Base-by-base conservation (phyloP, 92 coral and sea anemone species). In the Porites evermanni region DNA sequence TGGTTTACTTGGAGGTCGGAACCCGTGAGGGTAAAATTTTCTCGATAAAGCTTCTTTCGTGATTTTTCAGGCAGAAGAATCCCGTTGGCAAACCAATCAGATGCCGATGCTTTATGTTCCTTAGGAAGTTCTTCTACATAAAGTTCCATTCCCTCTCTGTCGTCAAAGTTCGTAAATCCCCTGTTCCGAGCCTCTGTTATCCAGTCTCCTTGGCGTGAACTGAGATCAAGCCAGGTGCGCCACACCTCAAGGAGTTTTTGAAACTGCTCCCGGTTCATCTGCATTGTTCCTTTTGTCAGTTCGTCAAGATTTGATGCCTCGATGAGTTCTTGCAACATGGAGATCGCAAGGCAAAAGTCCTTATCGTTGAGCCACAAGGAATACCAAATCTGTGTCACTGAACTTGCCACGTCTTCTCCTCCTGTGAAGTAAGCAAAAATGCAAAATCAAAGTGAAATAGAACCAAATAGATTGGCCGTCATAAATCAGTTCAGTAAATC, bases 361-460 rank as follows among this genome's bases (percentile, higher is more conserved):
- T 84, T 51, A 18, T 79, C 82, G 47, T 88, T 89, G 24, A 94
- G 90, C 24, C 82, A 63, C 67, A 90, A 74, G 24, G 98, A 95
- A 75, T 95, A 95, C 96, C 96, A 95, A 11, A 93, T 89, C 79
- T 95, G 94, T 47, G 94, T 93, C 59, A 93, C 94, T 38, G 94
- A 69, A 67, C 80, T 67, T 69, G 93, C 89, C 8, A 74, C 74
- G 7, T 78, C 74, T 29, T 76, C 70, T 1, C 93, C 87, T 29
- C 83, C 93, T 74, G 44, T 6, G 53, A 64, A 20, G 44, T 38
- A 53, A 54, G 6, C 44, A 38, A 38, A 38, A 4, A 4, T 38
- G 44, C 44, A 38, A 3, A 3, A 78, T 53, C 61, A 56, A 14
- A 10, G 17, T n/a, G 32, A 79, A 14, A 19, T 18, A 54, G 21